A percentile compares a stretch with the other conserved stretches of the same genome.
Evolutionary conservation across 2,888 invertebrate species (phyloP).

Genomic region (Diarsia rubi): DNA sequence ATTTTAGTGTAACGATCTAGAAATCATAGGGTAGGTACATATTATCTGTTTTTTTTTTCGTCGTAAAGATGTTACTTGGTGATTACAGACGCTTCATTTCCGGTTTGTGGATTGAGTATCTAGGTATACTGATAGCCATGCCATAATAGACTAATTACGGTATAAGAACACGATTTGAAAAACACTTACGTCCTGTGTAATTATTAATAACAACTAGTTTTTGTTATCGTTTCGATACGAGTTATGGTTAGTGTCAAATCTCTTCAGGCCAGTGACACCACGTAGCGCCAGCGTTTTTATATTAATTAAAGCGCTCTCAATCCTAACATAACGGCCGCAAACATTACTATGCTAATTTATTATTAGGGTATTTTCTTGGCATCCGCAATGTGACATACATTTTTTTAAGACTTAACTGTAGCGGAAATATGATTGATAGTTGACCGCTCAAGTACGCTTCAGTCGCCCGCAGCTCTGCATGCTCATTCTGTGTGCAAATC

Average conservation of each 20-base stretch:
- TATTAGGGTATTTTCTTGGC: constrained; percentile 89
- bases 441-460: constrained; percentile 84
- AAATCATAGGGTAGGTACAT: not conserved
- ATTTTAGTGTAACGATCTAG: constrained; percentile 10
- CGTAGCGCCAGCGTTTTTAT: constrained; percentile 83
- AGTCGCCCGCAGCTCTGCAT: constrained; percentile 73
- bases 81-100: constrained; percentile 16
- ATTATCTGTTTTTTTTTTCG: not conserved
- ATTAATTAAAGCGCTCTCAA: constrained; percentile 88
- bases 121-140: not conserved
- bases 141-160: constrained; percentile 31
- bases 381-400: constrained; percentile 90
- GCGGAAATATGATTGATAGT: constrained; percentile 90
- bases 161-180: constrained; percentile 32
- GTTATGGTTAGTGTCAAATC: constrained; percentile 64
- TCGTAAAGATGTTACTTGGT: not conserved
- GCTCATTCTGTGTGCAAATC: constrained; percentile 72
- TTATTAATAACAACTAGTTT: constrained; percentile 32
- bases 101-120: constrained; percentile 14
- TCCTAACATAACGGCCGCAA: constrained; percentile 87
- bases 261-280: constrained; percentile 85
- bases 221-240: constrained; percentile 35
- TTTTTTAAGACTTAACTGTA: constrained; percentile 89
- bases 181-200: constrained; percentile 30
- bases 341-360: constrained; percentile 90